Conservation (phyloP, 1,140 invertebrate species). For the Tetramorium alpestre region DNA sequence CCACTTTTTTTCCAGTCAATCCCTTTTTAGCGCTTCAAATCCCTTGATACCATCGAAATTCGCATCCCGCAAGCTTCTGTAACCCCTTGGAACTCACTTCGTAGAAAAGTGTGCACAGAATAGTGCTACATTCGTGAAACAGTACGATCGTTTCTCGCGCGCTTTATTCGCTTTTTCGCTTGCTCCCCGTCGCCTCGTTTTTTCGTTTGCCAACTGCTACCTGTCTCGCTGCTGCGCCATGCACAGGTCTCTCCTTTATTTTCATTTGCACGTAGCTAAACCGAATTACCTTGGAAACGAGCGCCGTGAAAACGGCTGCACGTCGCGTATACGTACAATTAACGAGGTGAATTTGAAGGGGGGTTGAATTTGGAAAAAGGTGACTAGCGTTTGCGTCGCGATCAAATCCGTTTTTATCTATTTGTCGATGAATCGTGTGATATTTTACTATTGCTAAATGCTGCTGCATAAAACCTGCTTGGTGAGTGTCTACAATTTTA, state of each 20-base stretch:
- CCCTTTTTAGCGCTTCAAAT: slow-evolving; percentile 36
- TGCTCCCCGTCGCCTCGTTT: slow-evolving; percentile 22
- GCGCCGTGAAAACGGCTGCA: slow-evolving; percentile 19
- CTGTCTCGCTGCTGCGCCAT: slow-evolving; percentile 13
- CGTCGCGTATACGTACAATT: slow-evolving; percentile 33
- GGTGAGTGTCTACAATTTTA: neutral
- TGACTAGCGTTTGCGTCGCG: neutral
- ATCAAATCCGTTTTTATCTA: neutral
- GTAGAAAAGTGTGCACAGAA: slow-evolving; percentile 39
- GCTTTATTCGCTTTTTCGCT: slow-evolving; percentile 26
- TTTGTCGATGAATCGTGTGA: neutral
- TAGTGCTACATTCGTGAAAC: slow-evolving; percentile 53
- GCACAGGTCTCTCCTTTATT: neutral
- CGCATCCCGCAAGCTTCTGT: slow-evolving; percentile 17
- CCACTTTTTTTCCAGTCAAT: neutral
- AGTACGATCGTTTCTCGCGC: slow-evolving; percentile 48
- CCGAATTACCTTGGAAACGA: slow-evolving; percentile 44
- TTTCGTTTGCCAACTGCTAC: slow-evolving; percentile 22
- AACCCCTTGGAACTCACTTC: slow-evolving; percentile 22
- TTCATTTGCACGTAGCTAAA: slow-evolving; percentile 48
- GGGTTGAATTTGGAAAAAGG: neutral
- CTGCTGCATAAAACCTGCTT: neutral
- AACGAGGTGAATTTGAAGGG: slow-evolving; percentile 24
- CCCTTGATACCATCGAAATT: slow-evolving; percentile 4
- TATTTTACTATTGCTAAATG: neutral